A percentile compares a stretch with the other conserved stretches of the same genome.
Evolutionary conservation across 2,888 invertebrate genomes (phyloP).

Genomic region (Drosophila mimetica): DNA sequence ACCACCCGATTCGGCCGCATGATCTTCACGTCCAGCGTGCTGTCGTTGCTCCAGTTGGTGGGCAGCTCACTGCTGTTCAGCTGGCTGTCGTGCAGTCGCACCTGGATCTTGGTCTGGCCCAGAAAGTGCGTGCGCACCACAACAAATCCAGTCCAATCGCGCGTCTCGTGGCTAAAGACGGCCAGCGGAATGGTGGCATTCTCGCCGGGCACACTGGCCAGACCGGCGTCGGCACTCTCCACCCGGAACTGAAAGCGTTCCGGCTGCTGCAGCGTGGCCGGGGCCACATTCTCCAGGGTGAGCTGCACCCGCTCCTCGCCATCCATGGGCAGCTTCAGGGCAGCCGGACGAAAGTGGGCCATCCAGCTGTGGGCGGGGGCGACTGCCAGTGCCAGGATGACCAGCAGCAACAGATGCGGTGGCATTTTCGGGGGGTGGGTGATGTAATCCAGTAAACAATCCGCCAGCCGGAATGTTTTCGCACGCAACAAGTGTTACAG

Average conservation of each 20-base stretch:
- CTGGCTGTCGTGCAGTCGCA: conserved; percentile 56
- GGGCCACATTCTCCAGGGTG: conserved; percentile 44
- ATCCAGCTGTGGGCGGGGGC: conserved; percentile 56
- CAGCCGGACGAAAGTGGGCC: conserved; percentile 69
- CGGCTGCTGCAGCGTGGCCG: conserved; percentile 15
- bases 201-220: conserved; percentile 64
- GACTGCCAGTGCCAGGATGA: conserved; percentile 3
- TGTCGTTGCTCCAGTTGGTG: conserved; percentile 47
- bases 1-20: conserved; percentile 87
- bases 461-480: conserved; percentile 1
- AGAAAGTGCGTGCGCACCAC: conserved; percentile 80
- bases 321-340: conserved; percentile 72
- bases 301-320: conserved; percentile 55
- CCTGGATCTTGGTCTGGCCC: conserved; percentile 80
- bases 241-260: conserved; percentile 64
- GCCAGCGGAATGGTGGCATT: conserved; percentile 57
- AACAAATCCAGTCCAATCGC: conserved; percentile 76
- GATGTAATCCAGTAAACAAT: conserved; percentile 8
- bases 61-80: conserved; percentile 59
- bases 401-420: not conserved
- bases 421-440: conserved; percentile 15
- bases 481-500: conserved; percentile 9
- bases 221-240: conserved; percentile 55
- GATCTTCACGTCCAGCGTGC: conserved; percentile 86
- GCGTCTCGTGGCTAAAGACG: conserved; percentile 48